phyloP scores from a whole-genome alignment of 2,888 invertebrate genomes.

The Archaeoteleia sp. region DNA sequence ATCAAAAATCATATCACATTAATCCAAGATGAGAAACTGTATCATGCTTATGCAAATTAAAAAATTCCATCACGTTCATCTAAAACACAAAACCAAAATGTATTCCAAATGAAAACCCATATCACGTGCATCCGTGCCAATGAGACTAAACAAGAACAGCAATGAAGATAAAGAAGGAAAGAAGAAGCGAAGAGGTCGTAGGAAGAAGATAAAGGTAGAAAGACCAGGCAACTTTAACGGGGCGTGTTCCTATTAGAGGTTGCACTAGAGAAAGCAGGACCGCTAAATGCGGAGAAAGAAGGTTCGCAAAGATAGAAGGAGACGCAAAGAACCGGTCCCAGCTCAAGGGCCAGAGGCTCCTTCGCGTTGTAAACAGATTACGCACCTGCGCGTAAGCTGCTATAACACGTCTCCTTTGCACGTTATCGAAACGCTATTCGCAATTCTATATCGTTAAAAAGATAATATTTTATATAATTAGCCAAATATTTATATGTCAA shows the following conservation, averaged over 20 bases:
- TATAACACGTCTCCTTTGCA: slow-evolving; percentile 43
- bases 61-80: too few relatives aligned
- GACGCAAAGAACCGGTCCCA: slow-evolving; percentile 43
- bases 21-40: too few relatives aligned
- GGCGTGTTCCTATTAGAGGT: slow-evolving; percentile 56
- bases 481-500: neutral
- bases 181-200: slow-evolving; percentile 27
- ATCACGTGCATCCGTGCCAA: slow-evolving; percentile 3
- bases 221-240: slow-evolving; percentile 56
- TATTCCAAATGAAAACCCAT: slow-evolving; percentile 10
- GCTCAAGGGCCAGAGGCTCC: slow-evolving; percentile 34
- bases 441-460: slow-evolving; percentile 21
- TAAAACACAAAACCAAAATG: neutral
- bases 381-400: slow-evolving; percentile 57
- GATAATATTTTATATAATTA: slow-evolving; percentile 15
- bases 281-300: slow-evolving; percentile 32
- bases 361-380: slow-evolving; percentile 61
- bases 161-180: slow-evolving; percentile 10
- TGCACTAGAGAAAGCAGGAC: slow-evolving; percentile 59
- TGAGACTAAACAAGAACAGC: slow-evolving; percentile 16
- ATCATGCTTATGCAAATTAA: too few relatives aligned
- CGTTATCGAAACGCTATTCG: slow-evolving; percentile 32
- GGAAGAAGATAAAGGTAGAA: slow-evolving; percentile 49
- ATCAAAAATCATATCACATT: neutral
- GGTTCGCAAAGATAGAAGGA: slow-evolving; percentile 42